These are phyloP conservation scores for Apoderus coryli DNA, from an alignment of 2,888 invertebrate species.

Conservation along the genomic window DNA sequence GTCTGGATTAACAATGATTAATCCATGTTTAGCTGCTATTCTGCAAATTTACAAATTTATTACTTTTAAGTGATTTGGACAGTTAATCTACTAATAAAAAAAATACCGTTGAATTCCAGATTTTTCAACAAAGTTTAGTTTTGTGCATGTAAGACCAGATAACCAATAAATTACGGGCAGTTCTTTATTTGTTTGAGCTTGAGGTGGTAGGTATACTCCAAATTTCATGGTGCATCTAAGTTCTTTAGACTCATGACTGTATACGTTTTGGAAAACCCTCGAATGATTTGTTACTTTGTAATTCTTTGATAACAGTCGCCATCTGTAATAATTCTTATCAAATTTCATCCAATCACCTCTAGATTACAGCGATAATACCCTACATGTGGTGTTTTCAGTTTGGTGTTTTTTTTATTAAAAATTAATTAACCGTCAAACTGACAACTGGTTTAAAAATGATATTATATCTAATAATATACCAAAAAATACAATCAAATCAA, in stretches of 20 bases:
- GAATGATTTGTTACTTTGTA: too few species aligned
- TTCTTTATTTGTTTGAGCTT: conserved; percentile 44
- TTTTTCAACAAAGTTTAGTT: conserved; percentile 91
- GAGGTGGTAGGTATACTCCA: conserved; percentile 77
- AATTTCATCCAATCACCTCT: too few species aligned
- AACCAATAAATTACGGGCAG: conserved; percentile 82
- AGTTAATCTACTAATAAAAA: too few species aligned
- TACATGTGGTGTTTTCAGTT: too few species aligned
- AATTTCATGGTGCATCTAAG: conserved; percentile 88
- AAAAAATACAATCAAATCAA: too few species aligned
- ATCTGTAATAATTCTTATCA: too few species aligned
- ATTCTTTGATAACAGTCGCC: too few species aligned
- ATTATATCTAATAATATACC: too few species aligned
- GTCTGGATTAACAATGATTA: conserved; percentile 87
- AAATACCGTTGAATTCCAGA: conserved; percentile 74
- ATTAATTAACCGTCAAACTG: too few species aligned
- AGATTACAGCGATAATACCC: too few species aligned
- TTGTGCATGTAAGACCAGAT: conserved; percentile 85
- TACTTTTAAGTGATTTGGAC: background rate
- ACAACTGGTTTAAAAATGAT: too few species aligned
- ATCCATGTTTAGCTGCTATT: conserved; percentile 70
- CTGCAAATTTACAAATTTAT: conserved; percentile 24
- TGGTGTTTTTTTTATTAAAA: too few species aligned
- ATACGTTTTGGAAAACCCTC: conserved; percentile 82
- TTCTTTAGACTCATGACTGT: conserved; percentile 60